Conservation (phyloP, 2,888 invertebrate species). For the Apamea monoglypha region DNA sequence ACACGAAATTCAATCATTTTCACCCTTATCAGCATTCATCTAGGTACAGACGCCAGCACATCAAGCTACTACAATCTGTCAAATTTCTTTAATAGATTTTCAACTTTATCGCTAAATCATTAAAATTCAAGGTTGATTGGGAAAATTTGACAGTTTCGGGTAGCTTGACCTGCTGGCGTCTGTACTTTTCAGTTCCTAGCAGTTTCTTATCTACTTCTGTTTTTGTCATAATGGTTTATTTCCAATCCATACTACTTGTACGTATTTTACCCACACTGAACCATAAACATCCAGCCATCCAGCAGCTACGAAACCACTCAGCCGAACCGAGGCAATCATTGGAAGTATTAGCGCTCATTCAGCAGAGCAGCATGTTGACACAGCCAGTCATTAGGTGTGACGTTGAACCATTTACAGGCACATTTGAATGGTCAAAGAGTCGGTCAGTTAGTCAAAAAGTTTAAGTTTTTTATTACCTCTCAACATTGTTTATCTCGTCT, state of each 20-base stretch:
- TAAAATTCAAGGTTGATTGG: too few relatives aligned
- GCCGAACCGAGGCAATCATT: conserved; percentile 56
- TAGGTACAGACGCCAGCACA: too few relatives aligned
- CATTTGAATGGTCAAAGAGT: too few relatives aligned
- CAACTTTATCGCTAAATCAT: too few relatives aligned
- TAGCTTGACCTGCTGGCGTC: too few relatives aligned
- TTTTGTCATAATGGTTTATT: neutral
- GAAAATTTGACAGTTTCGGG: too few relatives aligned
- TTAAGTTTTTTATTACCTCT: too few relatives aligned
- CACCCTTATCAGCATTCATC: neutral
- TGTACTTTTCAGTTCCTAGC: neutral
- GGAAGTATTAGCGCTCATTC: conserved; percentile 63
- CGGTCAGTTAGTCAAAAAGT: too few relatives aligned
- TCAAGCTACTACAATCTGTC: too few relatives aligned
- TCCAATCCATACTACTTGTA: neutral
- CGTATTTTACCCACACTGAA: neutral
- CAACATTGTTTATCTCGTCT: too few relatives aligned
- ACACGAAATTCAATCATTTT: neutral
- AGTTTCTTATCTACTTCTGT: neutral
- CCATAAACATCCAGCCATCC: neutral
- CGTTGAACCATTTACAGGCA: conserved; percentile 61
- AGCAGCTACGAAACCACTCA: neutral
- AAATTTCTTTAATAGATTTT: too few relatives aligned
- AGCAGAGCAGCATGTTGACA: conserved; percentile 74
- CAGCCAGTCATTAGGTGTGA: conserved; percentile 74